A percentile compares a stretch with the other conserved stretches of the same genome.
Conservation (phyloP, 2,888 invertebrate genomes). For the Lycaena phlaeas region DNA sequence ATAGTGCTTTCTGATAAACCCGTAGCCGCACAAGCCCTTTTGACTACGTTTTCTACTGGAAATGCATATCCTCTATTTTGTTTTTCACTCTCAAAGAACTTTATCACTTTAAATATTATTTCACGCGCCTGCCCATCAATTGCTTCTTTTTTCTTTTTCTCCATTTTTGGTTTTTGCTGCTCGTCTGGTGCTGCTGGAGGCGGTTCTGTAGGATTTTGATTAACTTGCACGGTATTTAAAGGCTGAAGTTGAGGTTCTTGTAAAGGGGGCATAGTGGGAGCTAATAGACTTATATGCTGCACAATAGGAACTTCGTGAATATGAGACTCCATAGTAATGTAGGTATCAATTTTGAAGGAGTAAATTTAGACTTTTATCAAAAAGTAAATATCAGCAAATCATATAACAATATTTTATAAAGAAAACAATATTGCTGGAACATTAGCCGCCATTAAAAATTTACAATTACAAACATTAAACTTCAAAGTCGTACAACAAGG, state of each 20-base stretch:
- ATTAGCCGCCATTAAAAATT: slow-evolving; percentile 17
- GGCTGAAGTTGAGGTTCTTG: slow-evolving; percentile 14
- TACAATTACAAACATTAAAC: slow-evolving; percentile 2
- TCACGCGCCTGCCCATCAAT: slow-evolving; percentile 63
- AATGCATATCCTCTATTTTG: slow-evolving; percentile 60
- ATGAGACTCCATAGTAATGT: slow-evolving; percentile 13
- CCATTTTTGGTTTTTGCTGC: slow-evolving; percentile 33
- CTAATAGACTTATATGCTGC: slow-evolving; percentile 11
- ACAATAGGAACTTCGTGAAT: slow-evolving; percentile 15
- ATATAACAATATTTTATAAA: neutral
- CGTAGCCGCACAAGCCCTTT: slow-evolving; percentile 58
- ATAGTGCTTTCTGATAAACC: slow-evolving; percentile 61
- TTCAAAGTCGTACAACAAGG: neutral
- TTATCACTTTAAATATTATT: slow-evolving; percentile 59
- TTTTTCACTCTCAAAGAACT: slow-evolving; percentile 65
- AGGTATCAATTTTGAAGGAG: slow-evolving; percentile 11
- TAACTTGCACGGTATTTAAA: slow-evolving; percentile 14
- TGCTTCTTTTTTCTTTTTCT: slow-evolving; percentile 60
- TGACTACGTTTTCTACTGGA: slow-evolving; percentile 61
- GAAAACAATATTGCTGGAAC: neutral
- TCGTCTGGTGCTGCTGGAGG: slow-evolving; percentile 15
- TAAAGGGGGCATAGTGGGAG: slow-evolving; percentile 11
- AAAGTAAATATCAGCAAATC: neutral
- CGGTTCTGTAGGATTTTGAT: slow-evolving; percentile 18
- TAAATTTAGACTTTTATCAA: neutral